phyloP scores from a whole-genome alignment of 2,888 invertebrate species.

The Phyllotreta cruciferae region DNA sequence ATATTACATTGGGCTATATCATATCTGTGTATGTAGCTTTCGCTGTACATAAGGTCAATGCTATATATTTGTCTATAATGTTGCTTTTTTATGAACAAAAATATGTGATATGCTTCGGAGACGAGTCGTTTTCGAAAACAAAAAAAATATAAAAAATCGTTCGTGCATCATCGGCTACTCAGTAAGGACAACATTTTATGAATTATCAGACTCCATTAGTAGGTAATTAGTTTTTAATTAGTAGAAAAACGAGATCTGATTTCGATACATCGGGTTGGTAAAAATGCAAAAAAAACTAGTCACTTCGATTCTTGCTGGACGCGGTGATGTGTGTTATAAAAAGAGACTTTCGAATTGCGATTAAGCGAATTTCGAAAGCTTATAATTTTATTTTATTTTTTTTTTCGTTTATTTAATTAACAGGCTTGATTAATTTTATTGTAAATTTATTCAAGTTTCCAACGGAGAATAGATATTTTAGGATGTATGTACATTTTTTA shows the following conservation, averaged over 20 bases:
- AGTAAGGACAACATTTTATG: conserved; percentile 5
- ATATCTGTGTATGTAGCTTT: conserved; percentile 21
- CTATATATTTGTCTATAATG: conserved; percentile 10
- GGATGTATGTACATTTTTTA: conserved; percentile 16
- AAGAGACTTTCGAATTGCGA: no score
- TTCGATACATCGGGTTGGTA: no score
- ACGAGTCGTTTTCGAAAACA: background rate
- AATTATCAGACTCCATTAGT: background rate
- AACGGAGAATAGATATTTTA: conserved; percentile 3
- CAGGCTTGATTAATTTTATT: conserved; percentile 1
- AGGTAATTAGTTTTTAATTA: background rate
- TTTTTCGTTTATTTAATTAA: background rate
- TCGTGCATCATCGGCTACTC: background rate
- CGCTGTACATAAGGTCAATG: conserved; percentile 20
- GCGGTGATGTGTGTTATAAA: no score
- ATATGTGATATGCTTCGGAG: conserved; percentile 19
- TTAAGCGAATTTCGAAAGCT: no score
- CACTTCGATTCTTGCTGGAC: no score
- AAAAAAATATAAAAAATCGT: conserved; percentile 13
- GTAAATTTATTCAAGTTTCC: background rate
- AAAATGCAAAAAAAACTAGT: no score
- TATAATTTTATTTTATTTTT: background rate
- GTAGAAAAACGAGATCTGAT: conserved; percentile 1
- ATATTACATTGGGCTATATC: no score
- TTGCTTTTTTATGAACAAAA: conserved; percentile 20